A percentile compares a stretch with the other conserved stretches of the same genome.
Evolutionary conservation across 2,888 invertebrate genomes (phyloP).

Genomic region (Micoletzkya japonica): DNA sequence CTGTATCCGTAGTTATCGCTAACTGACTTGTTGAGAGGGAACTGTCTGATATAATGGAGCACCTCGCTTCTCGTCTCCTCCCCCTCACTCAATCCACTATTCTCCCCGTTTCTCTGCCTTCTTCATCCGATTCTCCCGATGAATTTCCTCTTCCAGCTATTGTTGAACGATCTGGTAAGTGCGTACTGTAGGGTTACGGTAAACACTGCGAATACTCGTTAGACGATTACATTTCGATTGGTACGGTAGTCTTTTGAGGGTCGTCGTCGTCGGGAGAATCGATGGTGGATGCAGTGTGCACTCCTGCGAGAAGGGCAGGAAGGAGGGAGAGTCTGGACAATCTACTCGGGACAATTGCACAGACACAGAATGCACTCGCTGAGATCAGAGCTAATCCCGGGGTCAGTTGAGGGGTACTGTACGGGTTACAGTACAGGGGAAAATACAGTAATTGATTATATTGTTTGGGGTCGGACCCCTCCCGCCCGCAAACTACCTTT

Average conservation of each 20-base stretch:
- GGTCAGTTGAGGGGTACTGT: neutral
- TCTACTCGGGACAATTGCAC: too few relatives aligned
- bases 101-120: conserved; percentile 17
- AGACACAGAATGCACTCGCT: too few relatives aligned
- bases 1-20: neutral
- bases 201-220: neutral
- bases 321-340: too few relatives aligned
- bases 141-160: too few relatives aligned
- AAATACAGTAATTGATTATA: too few relatives aligned
- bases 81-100: conserved; percentile 20
- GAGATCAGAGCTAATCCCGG: conserved; percentile 8
- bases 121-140: too few relatives aligned
- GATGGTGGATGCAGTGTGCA: neutral
- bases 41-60: neutral
- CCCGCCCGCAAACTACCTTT: too few relatives aligned
- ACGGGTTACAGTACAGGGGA: too few relatives aligned
- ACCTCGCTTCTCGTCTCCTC: conserved; percentile 4
- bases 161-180: too few relatives aligned
- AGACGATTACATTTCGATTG: neutral
- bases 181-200: too few relatives aligned
- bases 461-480: too few relatives aligned
- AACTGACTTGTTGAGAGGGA: neutral
- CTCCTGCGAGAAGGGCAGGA: neutral
- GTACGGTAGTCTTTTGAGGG: neutral
- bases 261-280: neutral